Evolutionary conservation across 2,888 invertebrate genomes (phyloP), one percentile per base, ranked within the genome.

Genomic region (Seira musarum): DNA sequence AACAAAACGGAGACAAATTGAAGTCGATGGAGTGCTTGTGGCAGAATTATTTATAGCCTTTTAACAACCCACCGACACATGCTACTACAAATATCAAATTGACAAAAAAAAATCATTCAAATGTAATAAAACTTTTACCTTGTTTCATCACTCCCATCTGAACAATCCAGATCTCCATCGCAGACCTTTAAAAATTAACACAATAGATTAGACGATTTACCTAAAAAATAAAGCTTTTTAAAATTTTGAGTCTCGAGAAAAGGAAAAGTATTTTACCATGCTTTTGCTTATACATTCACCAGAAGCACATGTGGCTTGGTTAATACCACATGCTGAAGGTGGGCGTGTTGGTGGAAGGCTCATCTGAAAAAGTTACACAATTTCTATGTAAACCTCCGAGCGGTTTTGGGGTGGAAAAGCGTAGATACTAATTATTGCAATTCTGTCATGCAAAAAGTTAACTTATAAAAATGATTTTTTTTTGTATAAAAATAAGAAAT

Each of bases 231-330:
- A n/a, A n/a, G 21, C 21, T 61, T 21, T 21, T 61, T 61, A 57
- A 57, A n/a, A 57, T 65, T 65, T 65, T 65, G 40, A 8, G 65
- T 35, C 15, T 65, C 30, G 65, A 65, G 57, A 25, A 17, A 64
- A 46, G 22, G 65, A 66, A 49, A 53, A 65, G 53, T 30, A 64
- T 87, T 96, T 96, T 21, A 96, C 93, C 72, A 92, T 92, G 19
- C 92, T 90, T 88, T 94, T 94, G 0, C 93, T 91, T 84, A 98
- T 96, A 88, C 98, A 99, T 86, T 97, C 93, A 66, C 96, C 96
- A 88, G 95, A 97, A 82, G 93, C 92, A 88, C 98, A 98, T 0
- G 96, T 96, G 0, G 96, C 95, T 89, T 97, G 93, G 80, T 93
- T 90, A 49, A 91, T 89, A 61, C 89, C 90, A 86, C 94, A 94